A percentile compares a stretch with the other conserved stretches of the same genome.
These are phyloP conservation scores for Phenganax subtilis DNA, from an alignment of 92 coral and sea anemone species.

Conservation along the genomic window DNA sequence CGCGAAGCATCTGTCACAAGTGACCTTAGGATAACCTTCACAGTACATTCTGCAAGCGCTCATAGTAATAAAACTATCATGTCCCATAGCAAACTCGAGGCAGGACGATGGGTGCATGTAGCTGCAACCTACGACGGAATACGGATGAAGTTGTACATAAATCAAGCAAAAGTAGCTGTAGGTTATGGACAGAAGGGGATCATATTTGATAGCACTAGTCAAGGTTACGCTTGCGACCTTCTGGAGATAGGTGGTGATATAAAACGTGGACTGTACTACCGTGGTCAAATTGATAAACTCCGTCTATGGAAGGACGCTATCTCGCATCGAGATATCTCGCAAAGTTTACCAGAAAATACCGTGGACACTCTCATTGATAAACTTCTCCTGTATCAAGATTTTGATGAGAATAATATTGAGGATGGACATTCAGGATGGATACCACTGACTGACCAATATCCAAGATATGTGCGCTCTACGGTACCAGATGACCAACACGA, in stretches of 20 bases:
- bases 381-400: slow-evolving; percentile 61
- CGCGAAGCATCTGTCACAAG: slow-evolving; percentile 57
- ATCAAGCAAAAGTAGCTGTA: slow-evolving; percentile 89
- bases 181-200: slow-evolving; percentile 81
- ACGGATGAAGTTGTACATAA: slow-evolving; percentile 77
- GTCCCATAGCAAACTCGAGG: slow-evolving; percentile 71
- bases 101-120: slow-evolving; percentile 81
- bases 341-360: slow-evolving; percentile 52
- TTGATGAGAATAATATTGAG: slow-evolving; percentile 40
- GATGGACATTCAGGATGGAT: slow-evolving; percentile 48
- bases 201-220: slow-evolving; percentile 61
- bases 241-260: slow-evolving; percentile 87
- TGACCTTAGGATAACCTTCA: slow-evolving; percentile 73
- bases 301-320: slow-evolving; percentile 82
- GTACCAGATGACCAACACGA: slow-evolving; percentile 90
- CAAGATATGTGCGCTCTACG: slow-evolving; percentile 72
- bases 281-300: slow-evolving; percentile 85
- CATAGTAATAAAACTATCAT: slow-evolving; percentile 53
- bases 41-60: slow-evolving; percentile 78
- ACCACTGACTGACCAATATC: slow-evolving; percentile 47
- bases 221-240: slow-evolving; percentile 59
- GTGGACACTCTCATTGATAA: slow-evolving; percentile 26
- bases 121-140: slow-evolving; percentile 89
- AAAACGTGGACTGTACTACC: slow-evolving; percentile 57
- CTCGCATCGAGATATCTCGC: slow-evolving; percentile 69